phyloP scores from a whole-genome alignment of 2,797 vertebrate species.

The Acipenser ruthenus region DNA sequence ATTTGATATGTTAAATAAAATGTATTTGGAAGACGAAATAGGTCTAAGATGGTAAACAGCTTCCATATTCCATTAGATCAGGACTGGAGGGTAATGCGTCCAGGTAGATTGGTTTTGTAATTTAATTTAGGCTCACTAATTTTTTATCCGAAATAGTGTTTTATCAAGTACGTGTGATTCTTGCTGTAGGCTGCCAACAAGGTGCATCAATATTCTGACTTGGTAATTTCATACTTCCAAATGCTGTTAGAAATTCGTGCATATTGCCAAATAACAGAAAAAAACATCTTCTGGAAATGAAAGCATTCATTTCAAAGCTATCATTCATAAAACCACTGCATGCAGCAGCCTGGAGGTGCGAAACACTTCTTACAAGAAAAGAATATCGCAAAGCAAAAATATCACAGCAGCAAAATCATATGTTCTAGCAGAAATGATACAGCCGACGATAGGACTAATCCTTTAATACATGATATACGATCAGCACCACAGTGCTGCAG shows the following conservation, averaged over 20 bases:
- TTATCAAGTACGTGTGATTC: not conserved
- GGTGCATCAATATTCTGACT: not conserved
- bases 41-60: slow-evolving; percentile 5
- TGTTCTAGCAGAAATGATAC: too few relatives aligned
- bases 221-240: not conserved
- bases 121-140: slow-evolving; percentile 3
- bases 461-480: too few relatives aligned
- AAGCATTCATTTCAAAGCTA: too few relatives aligned
- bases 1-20: slow-evolving; percentile 8
- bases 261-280: too few relatives aligned
- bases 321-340: too few relatives aligned
- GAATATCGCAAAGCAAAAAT: too few relatives aligned
- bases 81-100: not conserved
- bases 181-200: not conserved
- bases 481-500: too few relatives aligned
- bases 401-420: too few relatives aligned
- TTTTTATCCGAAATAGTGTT: not conserved
- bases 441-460: too few relatives aligned
- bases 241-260: not conserved
- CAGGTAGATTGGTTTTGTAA: not conserved
- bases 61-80: slow-evolving; percentile 5
- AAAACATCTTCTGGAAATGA: too few relatives aligned
- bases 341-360: too few relatives aligned
- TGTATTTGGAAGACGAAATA: slow-evolving; percentile 2
- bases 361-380: too few relatives aligned